Evolutionary conservation across 2,797 vertebrate genomes (phyloP), one percentile per base, ranked within the genome.

Genomic region (Enteromius argenteus): DNA sequence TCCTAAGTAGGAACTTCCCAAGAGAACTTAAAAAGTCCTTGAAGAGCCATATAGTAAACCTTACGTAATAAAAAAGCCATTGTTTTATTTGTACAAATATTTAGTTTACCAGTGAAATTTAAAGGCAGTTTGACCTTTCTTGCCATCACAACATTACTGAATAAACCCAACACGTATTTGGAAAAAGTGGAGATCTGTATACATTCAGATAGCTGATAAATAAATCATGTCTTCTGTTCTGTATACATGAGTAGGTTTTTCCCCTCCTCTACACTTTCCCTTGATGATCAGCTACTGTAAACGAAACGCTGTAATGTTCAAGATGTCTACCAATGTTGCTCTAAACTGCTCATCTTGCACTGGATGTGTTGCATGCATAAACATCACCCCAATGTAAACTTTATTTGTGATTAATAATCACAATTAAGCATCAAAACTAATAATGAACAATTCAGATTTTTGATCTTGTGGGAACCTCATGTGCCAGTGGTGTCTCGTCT

Each of bases 251-350:
- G n/a, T 58, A 58, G 39, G 21, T 23, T 23, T 56, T 42, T 46
- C 17, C 27, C 5, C 27, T 44, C 23, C 21, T 68, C 64, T 23
- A 42, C 82, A 44, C 66, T 78, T 60, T 84, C 39, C 64, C 66
- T 78, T 60, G 35, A 58, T 56, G 35, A 69, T 71, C 64, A 62
- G 74, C 75, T 78, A 78, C 49, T 78, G 66, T 84, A 66, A 84
- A 77, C 82, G 32, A 67, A 81, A 81, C 10, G 49, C 51, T 81
- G 67, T 58, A 44, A 81, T 81, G 66, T 69, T 68, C 69, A 56
- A 80, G 49, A 80, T 71, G 79, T 80, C 15, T 21, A 46, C 37
- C 42, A 66, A 32, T 67, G 62, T 67, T 11, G 19, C 0, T 53
- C 46, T 64, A 53, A 80, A 80, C 30, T 15, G 13, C 46, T 80